These are phyloP conservation scores for Drosophila demipolita DNA, from an alignment of 2,888 invertebrate species.

Conservation along the genomic window DNA sequence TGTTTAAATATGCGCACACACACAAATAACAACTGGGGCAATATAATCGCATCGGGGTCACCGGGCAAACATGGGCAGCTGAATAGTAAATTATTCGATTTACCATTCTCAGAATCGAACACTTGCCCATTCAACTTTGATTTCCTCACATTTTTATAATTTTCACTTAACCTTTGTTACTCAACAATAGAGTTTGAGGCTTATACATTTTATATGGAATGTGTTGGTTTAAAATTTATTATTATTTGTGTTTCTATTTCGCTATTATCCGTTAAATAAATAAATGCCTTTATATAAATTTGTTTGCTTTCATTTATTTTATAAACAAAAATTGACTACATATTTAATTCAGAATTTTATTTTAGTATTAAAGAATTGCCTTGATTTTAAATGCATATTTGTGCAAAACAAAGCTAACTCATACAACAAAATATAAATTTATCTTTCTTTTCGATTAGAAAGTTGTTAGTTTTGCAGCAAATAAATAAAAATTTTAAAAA, in stretches of 20 bases:
- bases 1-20: slow-evolving; percentile 36
- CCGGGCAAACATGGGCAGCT: slow-evolving; percentile 26
- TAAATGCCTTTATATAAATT: neutral
- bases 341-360: too few species aligned
- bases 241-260: neutral
- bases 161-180: slow-evolving; percentile 43
- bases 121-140: slow-evolving; percentile 39
- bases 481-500: neutral
- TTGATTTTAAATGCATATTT: neutral
- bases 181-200: neutral
- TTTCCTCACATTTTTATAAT: slow-evolving; percentile 52
- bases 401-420: neutral
- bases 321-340: too few species aligned
- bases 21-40: neutral
- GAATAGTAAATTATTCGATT: slow-evolving; percentile 36
- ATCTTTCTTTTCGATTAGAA: neutral
- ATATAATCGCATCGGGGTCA: slow-evolving; percentile 40
- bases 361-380: too few species aligned
- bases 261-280: neutral
- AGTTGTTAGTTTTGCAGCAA: neutral
- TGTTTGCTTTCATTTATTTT: neutral
- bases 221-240: neutral
- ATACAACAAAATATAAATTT: neutral
- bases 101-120: slow-evolving; percentile 2
- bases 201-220: neutral